Evolutionary conservation across 2,113 vertebrate species (phyloP), one percentile per base, ranked within the genome.

Genomic region (Cebus imitator): DNA sequence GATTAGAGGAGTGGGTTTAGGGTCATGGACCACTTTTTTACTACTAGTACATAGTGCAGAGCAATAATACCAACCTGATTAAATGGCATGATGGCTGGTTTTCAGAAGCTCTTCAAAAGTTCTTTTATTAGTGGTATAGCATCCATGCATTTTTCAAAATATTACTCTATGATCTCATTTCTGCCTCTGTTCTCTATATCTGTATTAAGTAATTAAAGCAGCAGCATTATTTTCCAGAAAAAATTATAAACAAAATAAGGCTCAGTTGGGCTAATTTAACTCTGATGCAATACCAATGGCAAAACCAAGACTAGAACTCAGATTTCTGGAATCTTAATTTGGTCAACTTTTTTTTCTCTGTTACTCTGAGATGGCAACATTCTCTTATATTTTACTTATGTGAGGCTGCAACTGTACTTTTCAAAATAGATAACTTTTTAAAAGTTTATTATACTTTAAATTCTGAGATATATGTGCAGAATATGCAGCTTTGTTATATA

Each of bases 221-320:
- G 25, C 20, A 76, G 50, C n/a, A 80, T 73, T 96, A 55, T 91
- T 91, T 95, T 91, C 16, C 18, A 79, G 76, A 83, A 87, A 94
- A 84, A n/a, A 12, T 37, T 43, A 76, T 79, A 45, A 89, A 52
- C n/a, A 80, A 61, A 76, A 81, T 90, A 14, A 79, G 66, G 35
- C 43, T 90, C 11, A 27, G 0, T 27, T 92, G 90, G 76, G 27
- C 45, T 86, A 37, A 93, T 94, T 90, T 97, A 89, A 79, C 12
- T 25, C 90, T 66, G 14, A 45, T 93, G 68, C 43, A 52, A 10
- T 43, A 64, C 79, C 91, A 95, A 21, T 93, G 68, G 45, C 18
- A 75, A 83, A 93, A 94, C 55, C 45, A 87, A 20, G 14, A 70
- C 27, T 52, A 84, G 32, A 72, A 92, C 23, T n/a, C n/a, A 87